Evolutionary conservation across 2,888 invertebrate species (phyloP), one percentile per base, ranked within the genome.

Genomic region (Hecatera dysodea): DNA sequence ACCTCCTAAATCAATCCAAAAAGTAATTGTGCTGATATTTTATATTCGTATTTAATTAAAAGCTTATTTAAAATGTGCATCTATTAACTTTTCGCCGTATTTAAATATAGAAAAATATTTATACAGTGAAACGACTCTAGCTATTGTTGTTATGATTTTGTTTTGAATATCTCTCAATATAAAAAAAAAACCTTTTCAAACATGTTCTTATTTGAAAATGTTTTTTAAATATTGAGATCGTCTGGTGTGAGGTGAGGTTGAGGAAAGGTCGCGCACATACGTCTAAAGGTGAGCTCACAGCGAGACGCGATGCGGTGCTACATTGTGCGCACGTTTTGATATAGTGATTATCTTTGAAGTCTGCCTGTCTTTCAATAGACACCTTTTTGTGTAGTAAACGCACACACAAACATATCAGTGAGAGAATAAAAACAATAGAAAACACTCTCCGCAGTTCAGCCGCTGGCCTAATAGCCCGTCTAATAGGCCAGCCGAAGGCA

Each of bases 41-140:
- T 69, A 42, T 39, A 69, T 27, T 42, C 33, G 0, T 11, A 24
- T 55, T 60, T 77, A 73, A 78, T 75, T 71, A 63, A 78, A 53
- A 33, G 27, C 15, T 46, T 0, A 75, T 72, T 62, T 59, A 62
- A 78, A 36, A 75, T 75, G 56, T 78, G 5, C 79, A 63, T 78
- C 0, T 33, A 78, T 62, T 78, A 78, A 48, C 46, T 71, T 27
- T 9, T 56, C 56, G 27, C 50, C 24, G 7, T 50, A 50, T 74
- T 68, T 33, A 56, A 61, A 77, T 61, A 6, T 44, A 44, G 9
- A 61, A 71, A n/a, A 75, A 29, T n/a, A 56, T 24, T 15, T 27
- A 42, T 11, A 36, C 39, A 19, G 39, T 52, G 33, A 55, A 77
- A 44, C 70, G 53, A 55, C 48, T 60, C 12, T 27, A 2, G 39